Evolutionary conservation across 2,113 vertebrate species (phyloP), one percentile per base, ranked within the genome.

Genomic region (Ia io): DNA sequence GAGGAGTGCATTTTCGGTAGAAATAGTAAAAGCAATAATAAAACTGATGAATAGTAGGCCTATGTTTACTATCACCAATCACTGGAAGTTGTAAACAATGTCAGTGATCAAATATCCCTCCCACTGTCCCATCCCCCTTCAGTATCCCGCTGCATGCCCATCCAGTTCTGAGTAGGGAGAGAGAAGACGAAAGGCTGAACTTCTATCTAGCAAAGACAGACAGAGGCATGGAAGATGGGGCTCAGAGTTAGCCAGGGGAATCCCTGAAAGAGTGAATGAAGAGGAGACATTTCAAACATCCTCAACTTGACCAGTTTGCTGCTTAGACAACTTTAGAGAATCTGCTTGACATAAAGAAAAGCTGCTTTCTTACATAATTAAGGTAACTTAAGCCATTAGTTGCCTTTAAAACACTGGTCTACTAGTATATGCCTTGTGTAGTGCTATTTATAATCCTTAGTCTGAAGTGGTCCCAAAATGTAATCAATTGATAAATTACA

Each of bases 401-500:
- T 61, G 77, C 56, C 65, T 89, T 84, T 42, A 71, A 56, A 88
- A 76, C 30, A 11, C 44, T 40, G 37, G 22, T 79, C 20, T 74
- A 53, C 18, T 53, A 53, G 51, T 53, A 90, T 90, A 42, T 70
- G 56, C 28, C 44, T 69, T 91, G 69, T 78, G 40, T 76, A 23
- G 13, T 89, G 53, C 37, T 71, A 61, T 53, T 32, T 87, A 51
- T 78, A 93, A 79, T 70, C 40, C n/a, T 37, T 80, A 32, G 53
- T 53, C 13, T 77, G 40, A 93, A 95, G 56, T 76, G 28, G 80
- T 37, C 25, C 22, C 59, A 65, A 91, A 91, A 82, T 76, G 37
- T 32, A 94, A 92, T 87, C 61, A 51, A 53, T 49, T 67, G 17
- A 73, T 96, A 59, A 93, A 87, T 92, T 94, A 91, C 80, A 97